phyloP scores from a whole-genome alignment of 64 coral and sea anemone species.

The Montipora efflorescens region DNA sequence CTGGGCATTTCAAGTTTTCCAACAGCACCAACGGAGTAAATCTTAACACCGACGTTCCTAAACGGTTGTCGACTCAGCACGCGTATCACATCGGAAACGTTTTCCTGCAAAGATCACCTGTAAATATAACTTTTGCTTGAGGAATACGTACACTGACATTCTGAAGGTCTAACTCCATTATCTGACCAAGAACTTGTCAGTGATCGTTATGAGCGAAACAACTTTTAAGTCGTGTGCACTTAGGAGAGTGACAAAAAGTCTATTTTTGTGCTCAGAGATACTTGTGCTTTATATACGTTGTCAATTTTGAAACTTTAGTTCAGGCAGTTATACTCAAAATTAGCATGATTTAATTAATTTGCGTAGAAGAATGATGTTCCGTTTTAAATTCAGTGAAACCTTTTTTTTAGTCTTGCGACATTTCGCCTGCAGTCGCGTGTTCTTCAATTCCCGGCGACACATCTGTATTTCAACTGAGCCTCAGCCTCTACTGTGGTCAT shows the following conservation, averaged over 20 bases:
- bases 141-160: neutral
- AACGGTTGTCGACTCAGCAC: neutral
- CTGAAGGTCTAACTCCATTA: neutral
- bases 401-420: too few relatives aligned
- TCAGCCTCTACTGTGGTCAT: too few relatives aligned
- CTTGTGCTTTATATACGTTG: too few relatives aligned
- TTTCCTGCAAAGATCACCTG: conserved; percentile 36
- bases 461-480: too few relatives aligned
- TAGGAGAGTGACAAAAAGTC: neutral
- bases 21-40: conserved; percentile 12
- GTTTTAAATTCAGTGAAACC: too few relatives aligned
- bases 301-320: too few relatives aligned
- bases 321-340: too few relatives aligned
- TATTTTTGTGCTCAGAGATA: neutral
- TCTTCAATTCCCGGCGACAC: too few relatives aligned
- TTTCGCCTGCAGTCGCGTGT: too few relatives aligned
- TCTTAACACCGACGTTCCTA: neutral
- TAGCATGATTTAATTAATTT: too few relatives aligned
- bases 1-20: conserved; percentile 1
- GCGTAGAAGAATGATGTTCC: too few relatives aligned
- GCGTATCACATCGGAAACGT: conserved; percentile 36
- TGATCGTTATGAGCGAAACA: neutral
- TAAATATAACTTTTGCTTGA: conserved; percentile 17
- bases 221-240: too few relatives aligned
- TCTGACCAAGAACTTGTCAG: neutral